Evolutionary conservation across 1,140 invertebrate genomes (phyloP).

Genomic region (Papilio glaucus): DNA sequence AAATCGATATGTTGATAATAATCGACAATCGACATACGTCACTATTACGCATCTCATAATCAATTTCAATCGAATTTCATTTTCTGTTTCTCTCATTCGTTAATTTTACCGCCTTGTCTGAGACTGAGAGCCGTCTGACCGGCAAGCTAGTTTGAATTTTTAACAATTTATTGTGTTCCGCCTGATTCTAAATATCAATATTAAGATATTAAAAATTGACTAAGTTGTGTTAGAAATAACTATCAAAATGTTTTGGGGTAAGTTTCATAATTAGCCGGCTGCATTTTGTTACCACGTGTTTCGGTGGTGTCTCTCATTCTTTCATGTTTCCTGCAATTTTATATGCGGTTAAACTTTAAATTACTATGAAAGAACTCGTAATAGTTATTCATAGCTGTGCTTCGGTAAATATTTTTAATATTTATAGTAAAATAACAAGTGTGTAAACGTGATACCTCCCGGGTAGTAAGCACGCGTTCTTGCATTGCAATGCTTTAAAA

Average conservation of each 20-base stretch:
- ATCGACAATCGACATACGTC: not conserved
- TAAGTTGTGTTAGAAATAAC: constrained; percentile 40
- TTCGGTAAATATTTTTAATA: not conserved
- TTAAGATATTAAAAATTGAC: constrained; percentile 24
- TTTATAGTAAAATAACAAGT: not conserved
- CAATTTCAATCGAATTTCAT: not conserved
- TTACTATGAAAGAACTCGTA: not conserved
- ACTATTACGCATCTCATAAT: not conserved
- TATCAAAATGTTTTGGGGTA: constrained; percentile 79
- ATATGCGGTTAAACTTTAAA: not conserved
- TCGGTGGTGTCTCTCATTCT: constrained; percentile 16
- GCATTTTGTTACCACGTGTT: constrained; percentile 68
- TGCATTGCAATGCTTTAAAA: not conserved
- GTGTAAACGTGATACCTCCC: constrained; percentile 19
- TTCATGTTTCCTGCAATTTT: constrained; percentile 22
- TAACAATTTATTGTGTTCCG: constrained; percentile 14
- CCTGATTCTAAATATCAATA: not conserved
- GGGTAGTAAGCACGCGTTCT: constrained; percentile 20
- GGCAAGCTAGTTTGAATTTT: constrained; percentile 15
- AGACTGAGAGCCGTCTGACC: constrained; percentile 23
- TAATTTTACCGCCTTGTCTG: constrained; percentile 42
- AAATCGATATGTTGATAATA: not conserved
- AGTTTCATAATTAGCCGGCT: constrained; percentile 59
- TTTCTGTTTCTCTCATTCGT: constrained; percentile 26
- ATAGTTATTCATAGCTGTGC: not conserved